Conservation (phyloP, 2,797 vertebrate genomes). For the Phrynocephalus forsythii region DNA sequence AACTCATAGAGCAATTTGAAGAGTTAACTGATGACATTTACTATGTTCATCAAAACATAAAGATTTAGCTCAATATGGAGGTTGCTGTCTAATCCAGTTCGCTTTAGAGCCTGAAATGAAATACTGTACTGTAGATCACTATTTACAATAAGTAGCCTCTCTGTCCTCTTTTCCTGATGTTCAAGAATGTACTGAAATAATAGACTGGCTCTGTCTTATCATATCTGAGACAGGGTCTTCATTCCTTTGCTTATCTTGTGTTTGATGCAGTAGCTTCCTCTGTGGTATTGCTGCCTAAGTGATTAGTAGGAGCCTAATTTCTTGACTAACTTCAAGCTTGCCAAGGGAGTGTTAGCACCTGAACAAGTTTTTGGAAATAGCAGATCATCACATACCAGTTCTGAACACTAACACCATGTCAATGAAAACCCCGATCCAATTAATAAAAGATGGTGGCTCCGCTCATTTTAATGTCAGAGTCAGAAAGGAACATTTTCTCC, state of each 20-base stretch:
- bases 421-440: not conserved
- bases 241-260: constrained; percentile 1
- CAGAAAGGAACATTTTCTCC: not conserved
- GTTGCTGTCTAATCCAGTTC: not conserved
- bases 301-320: constrained; percentile 22
- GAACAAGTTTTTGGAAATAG: constrained; percentile 18
- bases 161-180: not conserved
- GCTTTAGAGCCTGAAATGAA: constrained; percentile 6
- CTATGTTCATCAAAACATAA: constrained; percentile 24
- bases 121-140: not conserved
- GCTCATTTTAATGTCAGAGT: not conserved
- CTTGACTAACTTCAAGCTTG: not conserved
- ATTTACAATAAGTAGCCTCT: constrained; percentile 28
- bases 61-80: not conserved
- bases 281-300: constrained; percentile 13
- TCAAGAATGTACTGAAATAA: not conserved
- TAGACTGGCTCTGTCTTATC: not conserved
- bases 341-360: not conserved
- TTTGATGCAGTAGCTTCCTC: constrained; percentile 1
- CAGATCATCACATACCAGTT: constrained; percentile 16
- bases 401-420: not conserved
- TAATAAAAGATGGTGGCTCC: not conserved
- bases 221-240: constrained; percentile 43
- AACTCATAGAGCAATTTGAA: not conserved
- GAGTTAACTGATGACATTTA: not conserved